A percentile compares a stretch with the other conserved stretches of the same genome.
These are phyloP conservation scores for Harpalus rufipes DNA, from an alignment of 2,888 invertebrate genomes.

Conservation along the genomic window DNA sequence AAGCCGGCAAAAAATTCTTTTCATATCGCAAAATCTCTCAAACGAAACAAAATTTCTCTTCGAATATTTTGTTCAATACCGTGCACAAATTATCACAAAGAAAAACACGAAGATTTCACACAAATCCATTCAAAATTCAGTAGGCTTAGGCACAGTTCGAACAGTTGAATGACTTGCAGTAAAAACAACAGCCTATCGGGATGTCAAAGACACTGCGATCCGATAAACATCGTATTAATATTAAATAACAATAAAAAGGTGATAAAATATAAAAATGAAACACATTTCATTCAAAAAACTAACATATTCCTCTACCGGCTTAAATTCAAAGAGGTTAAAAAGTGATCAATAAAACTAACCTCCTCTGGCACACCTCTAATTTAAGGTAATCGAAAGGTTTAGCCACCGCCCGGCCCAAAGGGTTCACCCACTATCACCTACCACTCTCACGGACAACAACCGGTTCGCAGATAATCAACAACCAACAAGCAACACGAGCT, in stretches of 20 bases:
- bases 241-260: neutral
- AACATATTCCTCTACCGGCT: neutral
- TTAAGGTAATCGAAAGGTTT: constrained; percentile 26
- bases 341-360: constrained; percentile 36
- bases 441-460: constrained; percentile 39
- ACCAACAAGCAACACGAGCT: constrained; percentile 34
- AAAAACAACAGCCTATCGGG: neutral
- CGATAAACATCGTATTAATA: neutral
- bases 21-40: constrained; percentile 52
- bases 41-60: constrained; percentile 55
- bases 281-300: neutral
- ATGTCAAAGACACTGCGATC: neutral
- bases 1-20: constrained; percentile 61
- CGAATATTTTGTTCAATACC: constrained; percentile 17
- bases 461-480: constrained; percentile 9
- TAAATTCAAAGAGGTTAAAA: neutral
- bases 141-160: neutral
- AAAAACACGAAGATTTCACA: constrained; percentile 5
- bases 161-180: constrained; percentile 4
- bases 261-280: neutral
- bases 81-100: constrained; percentile 38
- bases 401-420: constrained; percentile 60
- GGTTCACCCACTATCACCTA: constrained; percentile 49
- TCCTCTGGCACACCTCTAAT: constrained; percentile 16
- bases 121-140: neutral